phyloP scores from a whole-genome alignment of 2,888 invertebrate genomes.

The Acrobeloides nanus region DNA sequence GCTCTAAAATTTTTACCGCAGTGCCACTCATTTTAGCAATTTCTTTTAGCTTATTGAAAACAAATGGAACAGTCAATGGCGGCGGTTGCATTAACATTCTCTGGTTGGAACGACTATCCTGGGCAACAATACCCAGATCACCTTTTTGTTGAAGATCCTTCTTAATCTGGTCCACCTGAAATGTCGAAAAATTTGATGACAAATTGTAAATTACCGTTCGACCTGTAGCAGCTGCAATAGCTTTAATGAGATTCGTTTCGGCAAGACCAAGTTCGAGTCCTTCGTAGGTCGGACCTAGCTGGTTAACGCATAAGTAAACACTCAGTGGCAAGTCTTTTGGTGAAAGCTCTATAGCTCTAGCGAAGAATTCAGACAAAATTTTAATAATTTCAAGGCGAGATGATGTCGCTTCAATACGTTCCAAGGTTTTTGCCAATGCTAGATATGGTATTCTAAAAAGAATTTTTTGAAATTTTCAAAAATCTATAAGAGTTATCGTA shows the following conservation, averaged over 20 bases:
- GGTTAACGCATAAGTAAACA: conserved; percentile 89
- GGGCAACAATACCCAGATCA: conserved; percentile 68
- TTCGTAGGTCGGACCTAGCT: conserved; percentile 88
- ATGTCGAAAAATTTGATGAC: conserved; percentile 11
- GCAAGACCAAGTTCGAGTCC: conserved; percentile 88
- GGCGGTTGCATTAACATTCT: conserved; percentile 78
- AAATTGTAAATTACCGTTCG: conserved; percentile 24
- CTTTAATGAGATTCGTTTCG: conserved; percentile 65
- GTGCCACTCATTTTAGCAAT: conserved; percentile 76
- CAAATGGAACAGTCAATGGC: conserved; percentile 67
- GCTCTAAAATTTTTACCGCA: conserved; percentile 19
- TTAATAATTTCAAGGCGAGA: conserved; percentile 79
- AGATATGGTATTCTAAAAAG: conserved; percentile 76
- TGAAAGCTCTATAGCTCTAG: conserved; percentile 78
- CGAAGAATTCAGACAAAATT: conserved; percentile 79
- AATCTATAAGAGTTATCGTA: conserved; percentile 2
- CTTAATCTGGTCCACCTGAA: conserved; percentile 70
- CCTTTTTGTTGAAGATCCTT: conserved; percentile 68
- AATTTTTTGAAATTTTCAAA: neutral
- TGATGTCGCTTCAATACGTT: conserved; percentile 72
- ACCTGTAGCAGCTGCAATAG: conserved; percentile 27
- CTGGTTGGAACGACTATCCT: conserved; percentile 61
- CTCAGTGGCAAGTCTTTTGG: conserved; percentile 82
- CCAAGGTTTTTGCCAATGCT: conserved; percentile 80
- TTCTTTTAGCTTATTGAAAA: conserved; percentile 76